phyloP scores from a whole-genome alignment of 2,888 invertebrate genomes.

The Hylaea fasciaria region DNA sequence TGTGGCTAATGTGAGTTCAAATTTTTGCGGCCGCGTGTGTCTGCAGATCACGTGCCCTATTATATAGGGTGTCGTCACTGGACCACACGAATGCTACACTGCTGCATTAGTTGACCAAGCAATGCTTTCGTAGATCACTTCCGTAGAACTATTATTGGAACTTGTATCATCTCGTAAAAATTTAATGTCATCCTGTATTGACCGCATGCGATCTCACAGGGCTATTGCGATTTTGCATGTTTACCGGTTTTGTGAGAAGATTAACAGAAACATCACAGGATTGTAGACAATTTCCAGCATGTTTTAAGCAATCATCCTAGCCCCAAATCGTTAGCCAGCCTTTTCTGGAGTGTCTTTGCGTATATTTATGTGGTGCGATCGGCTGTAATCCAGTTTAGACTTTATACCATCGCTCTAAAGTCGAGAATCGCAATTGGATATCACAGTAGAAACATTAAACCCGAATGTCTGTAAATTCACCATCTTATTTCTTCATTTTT shows the following conservation, averaged over 20 bases:
- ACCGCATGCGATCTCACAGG: slow-evolving; percentile 62
- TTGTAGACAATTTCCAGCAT: slow-evolving; percentile 39
- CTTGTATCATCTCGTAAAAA: slow-evolving; percentile 51
- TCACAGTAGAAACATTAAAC: slow-evolving; percentile 71
- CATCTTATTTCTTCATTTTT: slow-evolving; percentile 82
- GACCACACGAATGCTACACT: slow-evolving; percentile 65
- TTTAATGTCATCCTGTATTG: slow-evolving; percentile 59
- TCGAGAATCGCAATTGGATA: slow-evolving; percentile 50
- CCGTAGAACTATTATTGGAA: slow-evolving; percentile 49
- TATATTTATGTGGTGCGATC: slow-evolving; percentile 60
- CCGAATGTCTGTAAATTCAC: slow-evolving; percentile 80
- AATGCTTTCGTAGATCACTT: slow-evolving; percentile 63
- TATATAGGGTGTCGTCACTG: slow-evolving; percentile 73
- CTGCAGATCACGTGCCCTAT: slow-evolving; percentile 77
- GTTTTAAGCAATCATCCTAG: slow-evolving; percentile 53
- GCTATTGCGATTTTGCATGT: slow-evolving; percentile 52
- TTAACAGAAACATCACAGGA: slow-evolving; percentile 47
- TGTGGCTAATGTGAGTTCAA: slow-evolving; percentile 80
- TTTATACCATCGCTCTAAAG: slow-evolving; percentile 57
- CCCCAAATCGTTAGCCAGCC: slow-evolving; percentile 47
- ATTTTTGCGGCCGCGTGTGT: slow-evolving; percentile 64
- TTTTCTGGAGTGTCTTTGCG: slow-evolving; percentile 53
- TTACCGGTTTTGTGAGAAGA: slow-evolving; percentile 39
- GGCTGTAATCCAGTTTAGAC: slow-evolving; percentile 53
- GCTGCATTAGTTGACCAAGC: slow-evolving; percentile 64